Evolutionary conservation across 2,888 invertebrate genomes (phyloP).

Genomic region (Mythimna loreyi): DNA sequence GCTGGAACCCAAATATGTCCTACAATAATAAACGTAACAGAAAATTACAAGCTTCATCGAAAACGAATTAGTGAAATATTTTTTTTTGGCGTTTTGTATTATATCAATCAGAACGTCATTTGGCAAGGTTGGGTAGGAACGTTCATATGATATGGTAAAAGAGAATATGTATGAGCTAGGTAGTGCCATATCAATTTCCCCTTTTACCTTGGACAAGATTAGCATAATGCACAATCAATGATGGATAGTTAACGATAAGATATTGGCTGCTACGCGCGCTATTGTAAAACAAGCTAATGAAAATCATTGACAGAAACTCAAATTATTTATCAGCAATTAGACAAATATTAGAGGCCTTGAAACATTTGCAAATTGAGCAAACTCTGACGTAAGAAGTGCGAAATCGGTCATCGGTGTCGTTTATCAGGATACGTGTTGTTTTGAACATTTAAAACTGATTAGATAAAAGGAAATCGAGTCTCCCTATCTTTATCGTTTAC

Average conservation of each 20-base stretch:
- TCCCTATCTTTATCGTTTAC: slow-evolving; percentile 16
- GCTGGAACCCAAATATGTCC: neutral
- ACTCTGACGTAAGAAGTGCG: slow-evolving; percentile 39
- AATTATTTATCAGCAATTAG: slow-evolving; percentile 8
- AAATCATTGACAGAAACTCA: slow-evolving; percentile 7
- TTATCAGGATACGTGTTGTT: slow-evolving; percentile 45
- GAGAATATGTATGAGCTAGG: neutral
- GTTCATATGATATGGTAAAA: slow-evolving; percentile 9
- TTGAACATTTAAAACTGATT: slow-evolving; percentile 46
- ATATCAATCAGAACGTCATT: slow-evolving; percentile 7
- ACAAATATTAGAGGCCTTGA: slow-evolving; percentile 1
- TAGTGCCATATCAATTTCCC: slow-evolving; percentile 21
- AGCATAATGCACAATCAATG: slow-evolving; percentile 42
- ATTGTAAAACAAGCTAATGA: slow-evolving; percentile 6
- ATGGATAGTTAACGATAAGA: slow-evolving; percentile 42
- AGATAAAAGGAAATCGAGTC: slow-evolving; percentile 39
- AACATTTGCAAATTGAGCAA: slow-evolving; percentile 3
- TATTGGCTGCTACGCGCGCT: slow-evolving; percentile 29
- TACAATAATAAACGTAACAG: neutral
- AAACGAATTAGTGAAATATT: neutral
- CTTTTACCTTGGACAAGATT: slow-evolving; percentile 23
- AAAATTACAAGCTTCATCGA: neutral
- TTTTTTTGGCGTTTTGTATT: neutral
- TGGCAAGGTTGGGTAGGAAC: neutral
- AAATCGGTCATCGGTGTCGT: slow-evolving; percentile 56